Base-by-base conservation (phyloP, 2,797 vertebrate species). In the Mionectes olivaceus region DNA sequence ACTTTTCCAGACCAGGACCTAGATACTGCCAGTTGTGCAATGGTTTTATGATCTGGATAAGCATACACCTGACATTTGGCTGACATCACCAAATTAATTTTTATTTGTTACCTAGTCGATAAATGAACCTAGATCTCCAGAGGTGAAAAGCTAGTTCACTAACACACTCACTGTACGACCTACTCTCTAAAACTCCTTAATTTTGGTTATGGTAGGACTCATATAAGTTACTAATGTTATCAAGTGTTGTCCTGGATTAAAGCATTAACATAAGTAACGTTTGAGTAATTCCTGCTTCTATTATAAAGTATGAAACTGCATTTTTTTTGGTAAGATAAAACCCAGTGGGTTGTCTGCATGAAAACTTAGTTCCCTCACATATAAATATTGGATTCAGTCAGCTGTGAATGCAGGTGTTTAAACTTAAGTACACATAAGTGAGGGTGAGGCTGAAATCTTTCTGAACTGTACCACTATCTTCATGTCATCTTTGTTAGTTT, bases 111-210 rank as follows among this genome's bases (percentile, higher is more conserved):
- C 19, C 3, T 94, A 93, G 49, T 94, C 4, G 2, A 80, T 93
- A 83, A 90, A 84, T 89, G 75, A 96, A 65, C 43, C 10, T 96
- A 91, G 55, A 61, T 85, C 90, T 93, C 43, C 69, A 89, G 91
- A 95, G 88, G 88, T 95, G 96, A 97, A 95, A 93, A 89, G 52
- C 46, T 96, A 60, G 90, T 93, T 93, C 77, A 76, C 73, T 93
- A 95, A 94, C 82, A 93, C 27, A 71, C 67, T 96, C 52, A 81
- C 79, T 95, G 91, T 93, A 90, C 2, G 1, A 70, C 19, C 57
- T 82, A 68, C 21, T 92, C 18, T 87, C 70, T 94, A 78, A 91
- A 94, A 69, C 55, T 47, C 30, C 76, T 89, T 60, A 46, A 95
- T 95, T 91, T 79, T 91, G 67, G 7, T 86, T 83, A 53, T 87